Evolutionary conservation across 2,797 vertebrate genomes (phyloP).

Genomic region (Labroides dimidiatus): DNA sequence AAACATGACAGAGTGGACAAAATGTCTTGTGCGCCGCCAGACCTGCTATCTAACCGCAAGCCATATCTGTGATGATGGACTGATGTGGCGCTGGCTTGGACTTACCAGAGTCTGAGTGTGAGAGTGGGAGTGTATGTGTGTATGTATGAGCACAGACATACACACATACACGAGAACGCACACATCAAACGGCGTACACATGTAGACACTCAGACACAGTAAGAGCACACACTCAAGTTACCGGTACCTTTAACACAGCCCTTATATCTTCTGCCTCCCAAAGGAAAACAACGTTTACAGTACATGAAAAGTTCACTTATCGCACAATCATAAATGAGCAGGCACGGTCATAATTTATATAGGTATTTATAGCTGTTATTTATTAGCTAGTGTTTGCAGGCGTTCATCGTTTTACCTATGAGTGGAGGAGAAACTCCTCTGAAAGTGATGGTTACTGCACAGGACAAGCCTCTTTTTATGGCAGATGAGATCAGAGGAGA

Average conservation of each 20-base stretch:
- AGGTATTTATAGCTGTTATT: slow-evolving; percentile 72
- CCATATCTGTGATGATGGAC: slow-evolving; percentile 85
- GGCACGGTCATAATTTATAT: slow-evolving; percentile 55
- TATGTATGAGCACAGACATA: slow-evolving; percentile 14
- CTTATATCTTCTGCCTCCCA: slow-evolving; percentile 46
- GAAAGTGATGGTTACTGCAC: slow-evolving; percentile 51
- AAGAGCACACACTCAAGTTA: slow-evolving; percentile 56
- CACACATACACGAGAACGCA: slow-evolving; percentile 35
- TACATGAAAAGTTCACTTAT: slow-evolving; percentile 67
- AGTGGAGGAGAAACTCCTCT: slow-evolving; percentile 33
- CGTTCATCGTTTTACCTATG: slow-evolving; percentile 39
- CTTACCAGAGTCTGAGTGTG: slow-evolving; percentile 76
- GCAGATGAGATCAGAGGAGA: slow-evolving; percentile 67
- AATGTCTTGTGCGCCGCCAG: slow-evolving; percentile 83
- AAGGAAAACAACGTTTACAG: slow-evolving; percentile 39
- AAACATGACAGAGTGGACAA: slow-evolving; percentile 86
- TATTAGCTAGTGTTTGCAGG: slow-evolving; percentile 45
- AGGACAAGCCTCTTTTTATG: slow-evolving; percentile 62
- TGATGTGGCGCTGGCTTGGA: slow-evolving; percentile 80
- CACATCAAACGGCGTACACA: slow-evolving; percentile 63
- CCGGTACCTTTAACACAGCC: slow-evolving; percentile 51
- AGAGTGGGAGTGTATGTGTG: slow-evolving; percentile 50
- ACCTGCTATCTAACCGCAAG: slow-evolving; percentile 78
- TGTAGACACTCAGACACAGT: slow-evolving; percentile 53
- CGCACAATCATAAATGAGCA: slow-evolving; percentile 59